Base-by-base conservation (phyloP, 2,797 vertebrate species). In the Microhierax caerulescens region DNA sequence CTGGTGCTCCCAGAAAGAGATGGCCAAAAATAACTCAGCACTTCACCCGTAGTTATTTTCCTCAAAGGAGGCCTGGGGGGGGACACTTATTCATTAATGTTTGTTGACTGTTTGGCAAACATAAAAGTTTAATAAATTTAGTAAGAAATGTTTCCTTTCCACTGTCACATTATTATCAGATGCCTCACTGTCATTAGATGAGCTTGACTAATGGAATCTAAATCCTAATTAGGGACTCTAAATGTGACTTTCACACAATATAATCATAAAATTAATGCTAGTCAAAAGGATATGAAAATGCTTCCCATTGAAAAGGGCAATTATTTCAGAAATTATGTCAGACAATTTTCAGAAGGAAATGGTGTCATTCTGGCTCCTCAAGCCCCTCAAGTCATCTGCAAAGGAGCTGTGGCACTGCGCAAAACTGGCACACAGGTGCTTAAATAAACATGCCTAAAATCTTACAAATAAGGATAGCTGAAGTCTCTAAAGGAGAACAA, bases 191-290 rank as follows among this genome's bases (percentile, higher is more conserved):
- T 86, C 82, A 79, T 90, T 93, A 87, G 45, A 91, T 87, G 78
- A 93, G 87, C 56, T 60, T 88, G 56, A 80, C 90, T 95, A 94
- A 96, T 85, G 25, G 14, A 34, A 88, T 60, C 65, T 85, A 74
- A 83, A 88, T 85, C 56, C 75, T 77, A 72, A 90, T 85, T 90
- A 82, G 17, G 22, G 48, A 25, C 32, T 56, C 54, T 54, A 92
- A 70, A 87, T 87, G 63, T 73, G 89, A 79, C 81, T 94, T 82
- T 82, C 68, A 69, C 51, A 73, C 24, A 80, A 63, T 36, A 22
- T 20, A 85, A 93, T 79, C 13, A 70, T 73, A 67, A 89, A 91
- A 85, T 47, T 64, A 73, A 90, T 9, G 13, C 30, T 51, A 87
- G 17, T n/a, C 50, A 76, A 91, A 95, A 57, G 36, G 54, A 19